Percentiles rank a stretch among this genome's conserved stretches.
Evolutionary conservation across 2,797 vertebrate genomes (phyloP).

Genomic region (Momotus momota): DNA sequence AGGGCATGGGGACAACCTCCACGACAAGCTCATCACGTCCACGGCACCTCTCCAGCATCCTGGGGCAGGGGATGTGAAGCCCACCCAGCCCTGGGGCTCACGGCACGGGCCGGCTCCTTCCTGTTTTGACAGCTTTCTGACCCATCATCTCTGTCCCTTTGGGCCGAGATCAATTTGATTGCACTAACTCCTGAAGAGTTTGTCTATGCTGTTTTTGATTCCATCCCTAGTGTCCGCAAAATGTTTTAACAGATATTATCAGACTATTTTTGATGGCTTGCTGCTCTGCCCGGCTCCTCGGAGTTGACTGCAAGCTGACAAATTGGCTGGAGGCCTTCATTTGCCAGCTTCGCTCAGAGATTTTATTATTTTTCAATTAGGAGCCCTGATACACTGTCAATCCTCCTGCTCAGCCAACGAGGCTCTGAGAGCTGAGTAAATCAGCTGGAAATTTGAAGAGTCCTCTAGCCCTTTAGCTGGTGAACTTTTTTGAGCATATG

Average conservation of each 20-base stretch:
- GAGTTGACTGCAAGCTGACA: slow-evolving; percentile 78
- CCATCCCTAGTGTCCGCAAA: slow-evolving; percentile 19
- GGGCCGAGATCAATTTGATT: slow-evolving; percentile 29
- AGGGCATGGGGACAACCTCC: neutral
- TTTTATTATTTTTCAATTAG: slow-evolving; percentile 77
- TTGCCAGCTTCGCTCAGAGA: slow-evolving; percentile 75
- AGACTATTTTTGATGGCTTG: slow-evolving; percentile 70
- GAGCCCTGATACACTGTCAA: slow-evolving; percentile 70
- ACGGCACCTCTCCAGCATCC: neutral
- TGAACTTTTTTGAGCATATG: slow-evolving; percentile 64
- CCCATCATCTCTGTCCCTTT: neutral
- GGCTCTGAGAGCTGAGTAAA: slow-evolving; percentile 56
- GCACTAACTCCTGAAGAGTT: slow-evolving; percentile 5
- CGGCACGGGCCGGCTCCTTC: neutral
- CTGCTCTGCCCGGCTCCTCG: slow-evolving; percentile 60
- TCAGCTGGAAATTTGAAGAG: slow-evolving; percentile 55
- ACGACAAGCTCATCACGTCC: neutral
- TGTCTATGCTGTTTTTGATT: neutral
- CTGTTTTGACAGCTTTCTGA: slow-evolving; percentile 17
- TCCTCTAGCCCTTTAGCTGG: slow-evolving; percentile 64
- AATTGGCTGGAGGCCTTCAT: slow-evolving; percentile 73
- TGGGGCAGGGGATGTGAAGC: neutral
- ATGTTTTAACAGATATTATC: slow-evolving; percentile 68
- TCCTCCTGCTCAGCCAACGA: slow-evolving; percentile 59
- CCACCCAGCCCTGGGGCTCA: neutral